Conservation (phyloP, 2,113 vertebrate species). For the Catharus minimus region DNA sequence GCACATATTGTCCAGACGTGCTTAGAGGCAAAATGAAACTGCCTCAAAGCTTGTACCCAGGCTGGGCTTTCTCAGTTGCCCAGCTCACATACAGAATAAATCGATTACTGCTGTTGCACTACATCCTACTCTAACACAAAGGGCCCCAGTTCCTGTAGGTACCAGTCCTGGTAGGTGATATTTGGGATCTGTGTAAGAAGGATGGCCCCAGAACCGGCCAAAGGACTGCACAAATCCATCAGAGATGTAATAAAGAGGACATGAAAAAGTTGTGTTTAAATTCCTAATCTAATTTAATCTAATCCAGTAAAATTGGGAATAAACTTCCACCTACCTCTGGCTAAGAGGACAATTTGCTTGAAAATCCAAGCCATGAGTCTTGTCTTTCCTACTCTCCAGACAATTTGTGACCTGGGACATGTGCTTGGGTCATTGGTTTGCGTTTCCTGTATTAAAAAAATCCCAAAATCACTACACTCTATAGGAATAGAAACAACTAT, state of each 20-base stretch:
- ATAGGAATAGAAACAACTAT: neutral
- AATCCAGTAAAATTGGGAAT: neutral
- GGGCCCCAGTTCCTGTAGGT: rapidly evolving
- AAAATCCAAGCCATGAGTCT: neutral
- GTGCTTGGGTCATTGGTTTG: neutral
- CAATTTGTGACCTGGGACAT: neutral
- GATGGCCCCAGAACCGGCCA: neutral
- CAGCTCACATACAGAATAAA: neutral
- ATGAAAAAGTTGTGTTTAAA: neutral
- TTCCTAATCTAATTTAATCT: neutral
- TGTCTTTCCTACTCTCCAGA: neutral
- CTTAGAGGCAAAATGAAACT: neutral
- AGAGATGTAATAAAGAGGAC: neutral
- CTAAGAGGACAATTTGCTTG: neutral
- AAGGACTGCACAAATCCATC: neutral
- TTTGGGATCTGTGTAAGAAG: neutral
- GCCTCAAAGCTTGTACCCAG: neutral
- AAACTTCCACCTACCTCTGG: neutral
- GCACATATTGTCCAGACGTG: neutral
- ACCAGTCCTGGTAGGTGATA: neutral
- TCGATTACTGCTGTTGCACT: neutral
- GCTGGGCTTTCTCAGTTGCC: neutral
- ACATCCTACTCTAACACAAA: neutral
- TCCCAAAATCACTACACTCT: neutral
- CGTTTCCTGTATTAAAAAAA: neutral